These are phyloP conservation scores for Neotoma lepida DNA, from an alignment of 2,113 vertebrate genomes.

Conservation along the genomic window DNA sequence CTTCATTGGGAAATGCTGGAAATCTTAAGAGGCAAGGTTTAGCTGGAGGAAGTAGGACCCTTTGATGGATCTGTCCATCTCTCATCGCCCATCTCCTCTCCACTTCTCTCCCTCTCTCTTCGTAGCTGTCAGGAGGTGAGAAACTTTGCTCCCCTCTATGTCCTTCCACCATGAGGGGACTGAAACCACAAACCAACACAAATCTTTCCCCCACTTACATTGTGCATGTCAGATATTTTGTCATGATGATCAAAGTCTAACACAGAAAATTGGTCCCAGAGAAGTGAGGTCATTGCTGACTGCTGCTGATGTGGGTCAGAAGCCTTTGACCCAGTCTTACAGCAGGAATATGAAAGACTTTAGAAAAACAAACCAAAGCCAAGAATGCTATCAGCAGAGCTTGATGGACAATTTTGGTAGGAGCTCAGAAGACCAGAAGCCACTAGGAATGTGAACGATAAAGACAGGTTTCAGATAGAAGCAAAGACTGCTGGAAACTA, in stretches of 20 bases:
- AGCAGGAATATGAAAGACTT: not conserved
- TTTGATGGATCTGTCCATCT: not conserved
- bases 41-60: not conserved
- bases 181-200: not conserved
- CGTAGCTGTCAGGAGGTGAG: not conserved
- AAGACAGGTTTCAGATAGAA: not conserved
- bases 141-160: not conserved
- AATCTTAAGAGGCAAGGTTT: not conserved
- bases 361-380: not conserved
- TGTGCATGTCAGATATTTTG: not conserved
- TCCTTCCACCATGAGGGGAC: not conserved
- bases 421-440: not conserved
- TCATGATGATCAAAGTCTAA: not conserved
- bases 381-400: not conserved
- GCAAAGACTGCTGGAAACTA: not conserved
- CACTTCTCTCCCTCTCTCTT: not conserved
- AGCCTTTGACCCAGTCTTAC: not conserved
- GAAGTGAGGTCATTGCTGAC: not conserved
- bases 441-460: not conserved
- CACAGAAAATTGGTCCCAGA: not conserved
- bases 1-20: not conserved
- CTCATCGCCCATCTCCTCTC: too few species aligned
- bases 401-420: not conserved
- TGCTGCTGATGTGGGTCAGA: not conserved
- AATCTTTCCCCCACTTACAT: not conserved